Evolutionary conservation across 2,797 vertebrate genomes (phyloP).

Genomic region (Clarias platycephalus): DNA sequence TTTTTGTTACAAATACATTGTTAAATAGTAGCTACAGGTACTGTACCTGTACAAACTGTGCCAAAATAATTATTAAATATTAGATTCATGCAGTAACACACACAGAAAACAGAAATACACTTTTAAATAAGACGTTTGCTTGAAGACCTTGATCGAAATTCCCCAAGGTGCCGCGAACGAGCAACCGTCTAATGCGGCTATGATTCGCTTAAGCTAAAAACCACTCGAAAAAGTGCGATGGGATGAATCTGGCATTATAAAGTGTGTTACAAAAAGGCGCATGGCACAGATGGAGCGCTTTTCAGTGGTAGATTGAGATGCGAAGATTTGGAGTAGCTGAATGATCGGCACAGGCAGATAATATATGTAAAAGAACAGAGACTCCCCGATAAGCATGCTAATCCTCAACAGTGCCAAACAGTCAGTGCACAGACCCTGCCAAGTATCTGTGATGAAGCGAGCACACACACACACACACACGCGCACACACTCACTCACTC

Average conservation of each 20-base stretch:
- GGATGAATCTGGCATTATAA: conserved; percentile 56
- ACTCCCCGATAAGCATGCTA: conserved; percentile 60
- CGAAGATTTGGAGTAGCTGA: conserved; percentile 56
- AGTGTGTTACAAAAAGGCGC: conserved; percentile 59
- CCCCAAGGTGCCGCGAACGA: conserved; percentile 14
- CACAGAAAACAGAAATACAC: neutral
- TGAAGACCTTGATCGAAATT: conserved; percentile 14
- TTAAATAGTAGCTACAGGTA: neutral
- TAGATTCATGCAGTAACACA: neutral
- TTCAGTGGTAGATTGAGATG: conserved; percentile 53
- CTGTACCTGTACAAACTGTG: neutral
- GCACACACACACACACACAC: conserved; percentile 3
- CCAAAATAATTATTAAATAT: neutral
- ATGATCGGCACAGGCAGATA: conserved; percentile 58
- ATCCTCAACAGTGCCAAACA: conserved; percentile 56
- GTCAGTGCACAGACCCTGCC: conserved; percentile 56
- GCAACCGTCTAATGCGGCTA: conserved; percentile 24
- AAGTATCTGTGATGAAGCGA: conserved; percentile 52
- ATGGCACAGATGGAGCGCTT: conserved; percentile 58
- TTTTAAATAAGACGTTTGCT: conserved; percentile 14
- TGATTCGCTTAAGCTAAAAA: conserved; percentile 43
- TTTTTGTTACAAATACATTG: neutral
- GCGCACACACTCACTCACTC: conserved; percentile 32
- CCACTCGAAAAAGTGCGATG: conserved; percentile 40
- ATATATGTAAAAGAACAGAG: conserved; percentile 64